These are phyloP conservation scores for Scartelaos histophorus DNA, from an alignment of 2,113 vertebrate species.

Conservation along the genomic window DNA sequence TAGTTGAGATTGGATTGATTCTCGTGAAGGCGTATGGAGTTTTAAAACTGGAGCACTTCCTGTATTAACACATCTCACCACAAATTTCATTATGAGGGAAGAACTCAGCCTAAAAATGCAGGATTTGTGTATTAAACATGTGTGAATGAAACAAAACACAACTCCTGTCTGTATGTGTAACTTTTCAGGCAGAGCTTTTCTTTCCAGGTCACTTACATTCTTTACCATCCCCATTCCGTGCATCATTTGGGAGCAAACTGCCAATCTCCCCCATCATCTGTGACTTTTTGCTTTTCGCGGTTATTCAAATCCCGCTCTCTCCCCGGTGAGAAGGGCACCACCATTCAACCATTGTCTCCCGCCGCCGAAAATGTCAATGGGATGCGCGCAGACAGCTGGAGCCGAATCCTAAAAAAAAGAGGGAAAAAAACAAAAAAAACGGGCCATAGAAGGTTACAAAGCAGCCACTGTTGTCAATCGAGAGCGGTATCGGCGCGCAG, in stretches of 20 bases:
- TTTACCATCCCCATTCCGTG: neutral
- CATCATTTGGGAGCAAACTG: conserved; percentile 16
- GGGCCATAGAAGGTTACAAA: conserved; percentile 13
- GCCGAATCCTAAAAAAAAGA: conserved; percentile 19
- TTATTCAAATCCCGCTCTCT: neutral
- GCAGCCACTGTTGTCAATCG: neutral
- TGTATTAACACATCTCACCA: too few species aligned
- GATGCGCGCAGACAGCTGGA: conserved; percentile 35
- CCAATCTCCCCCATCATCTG: conserved; percentile 11
- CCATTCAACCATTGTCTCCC: conserved; percentile 31
- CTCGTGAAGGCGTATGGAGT: too few species aligned
- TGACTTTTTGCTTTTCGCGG: conserved; percentile 19
- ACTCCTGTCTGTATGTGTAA: too few species aligned
- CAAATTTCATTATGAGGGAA: too few species aligned
- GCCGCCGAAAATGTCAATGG: conserved; percentile 47
- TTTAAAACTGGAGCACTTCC: too few species aligned
- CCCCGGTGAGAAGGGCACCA: conserved; percentile 10
- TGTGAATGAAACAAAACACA: too few species aligned
- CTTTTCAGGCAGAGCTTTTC: neutral
- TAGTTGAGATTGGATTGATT: too few species aligned
- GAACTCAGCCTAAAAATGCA: too few species aligned
- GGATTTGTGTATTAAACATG: too few species aligned
- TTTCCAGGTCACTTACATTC: neutral
- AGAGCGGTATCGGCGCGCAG: neutral
- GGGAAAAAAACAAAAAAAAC: conserved; percentile 12